These are phyloP conservation scores for Perca fluviatilis DNA, from an alignment of 2,113 vertebrate genomes.

Conservation along the genomic window DNA sequence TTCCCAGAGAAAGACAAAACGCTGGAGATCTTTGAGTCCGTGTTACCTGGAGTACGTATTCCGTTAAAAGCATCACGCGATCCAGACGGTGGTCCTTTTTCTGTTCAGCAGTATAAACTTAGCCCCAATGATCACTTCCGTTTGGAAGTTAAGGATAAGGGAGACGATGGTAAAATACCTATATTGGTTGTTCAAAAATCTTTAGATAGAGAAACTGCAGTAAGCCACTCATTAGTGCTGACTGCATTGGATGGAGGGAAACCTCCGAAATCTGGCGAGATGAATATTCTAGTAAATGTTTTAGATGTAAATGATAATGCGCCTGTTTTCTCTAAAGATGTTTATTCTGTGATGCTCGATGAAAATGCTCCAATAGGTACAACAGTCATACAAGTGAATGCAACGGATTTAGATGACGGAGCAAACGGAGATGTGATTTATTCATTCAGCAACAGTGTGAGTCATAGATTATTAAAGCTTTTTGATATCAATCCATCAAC, in stretches of 20 bases:
- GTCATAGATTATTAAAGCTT: constrained; percentile 1
- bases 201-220: constrained; percentile 72
- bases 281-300: constrained; percentile 73
- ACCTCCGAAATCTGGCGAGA: constrained; percentile 65
- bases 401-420: constrained; percentile 79
- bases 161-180: constrained; percentile 74
- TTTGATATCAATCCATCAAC: constrained; percentile 69
- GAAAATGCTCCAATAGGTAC: constrained; percentile 72
- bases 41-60: constrained; percentile 76
- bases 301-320: constrained; percentile 81
- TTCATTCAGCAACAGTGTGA: constrained; percentile 70
- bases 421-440: constrained; percentile 74
- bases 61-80: constrained; percentile 81
- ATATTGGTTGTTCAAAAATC: constrained; percentile 74
- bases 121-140: constrained; percentile 74
- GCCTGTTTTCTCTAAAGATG: constrained; percentile 69
- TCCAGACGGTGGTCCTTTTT: constrained; percentile 81
- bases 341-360: constrained; percentile 44
- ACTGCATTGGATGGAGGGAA: constrained; percentile 80
- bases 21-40: constrained; percentile 78
- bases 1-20: constrained; percentile 74
- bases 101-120: constrained; percentile 83
- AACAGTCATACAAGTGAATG: constrained; percentile 71
- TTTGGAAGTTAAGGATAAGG: constrained; percentile 73
- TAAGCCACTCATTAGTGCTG: constrained; percentile 59